A percentile compares a stretch with the other conserved stretches of the same genome.
phyloP scores from a whole-genome alignment of 2,113 vertebrate species.

The Psittacula cyanocephala region DNA sequence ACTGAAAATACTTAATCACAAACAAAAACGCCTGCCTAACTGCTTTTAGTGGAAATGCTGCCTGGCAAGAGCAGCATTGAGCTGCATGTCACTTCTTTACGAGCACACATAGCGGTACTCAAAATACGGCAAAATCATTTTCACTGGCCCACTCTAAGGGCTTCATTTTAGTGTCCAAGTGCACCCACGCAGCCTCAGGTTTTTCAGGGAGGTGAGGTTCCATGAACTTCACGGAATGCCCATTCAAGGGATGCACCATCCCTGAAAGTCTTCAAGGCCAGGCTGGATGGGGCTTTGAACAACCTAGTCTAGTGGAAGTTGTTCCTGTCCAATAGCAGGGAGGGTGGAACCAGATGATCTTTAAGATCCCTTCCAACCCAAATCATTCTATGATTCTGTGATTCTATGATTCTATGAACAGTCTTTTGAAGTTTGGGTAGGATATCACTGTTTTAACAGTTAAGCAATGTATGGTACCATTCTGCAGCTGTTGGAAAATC shows the following conservation, averaged over 20 bases:
- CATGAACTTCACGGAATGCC: background rate
- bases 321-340: background rate
- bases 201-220: background rate
- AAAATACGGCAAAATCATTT: background rate
- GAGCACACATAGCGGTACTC: accelerated
- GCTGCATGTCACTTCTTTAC: background rate
- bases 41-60: background rate
- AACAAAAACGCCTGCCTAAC: background rate
- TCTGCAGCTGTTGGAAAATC: slow-evolving; percentile 36
- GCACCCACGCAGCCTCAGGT: background rate
- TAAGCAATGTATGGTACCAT: background rate
- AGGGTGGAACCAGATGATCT: background rate
- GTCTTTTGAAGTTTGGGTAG: background rate
- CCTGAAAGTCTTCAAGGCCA: background rate
- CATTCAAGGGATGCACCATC: background rate
- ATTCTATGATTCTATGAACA: background rate
- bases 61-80: background rate
- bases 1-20: background rate
- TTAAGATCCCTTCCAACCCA: background rate
- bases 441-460: background rate
- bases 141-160: background rate
- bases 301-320: background rate
- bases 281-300: background rate
- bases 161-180: background rate
- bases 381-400: background rate